Base-by-base conservation (phyloP, 2,113 vertebrate species). In the Toxotes chatareus region DNA sequence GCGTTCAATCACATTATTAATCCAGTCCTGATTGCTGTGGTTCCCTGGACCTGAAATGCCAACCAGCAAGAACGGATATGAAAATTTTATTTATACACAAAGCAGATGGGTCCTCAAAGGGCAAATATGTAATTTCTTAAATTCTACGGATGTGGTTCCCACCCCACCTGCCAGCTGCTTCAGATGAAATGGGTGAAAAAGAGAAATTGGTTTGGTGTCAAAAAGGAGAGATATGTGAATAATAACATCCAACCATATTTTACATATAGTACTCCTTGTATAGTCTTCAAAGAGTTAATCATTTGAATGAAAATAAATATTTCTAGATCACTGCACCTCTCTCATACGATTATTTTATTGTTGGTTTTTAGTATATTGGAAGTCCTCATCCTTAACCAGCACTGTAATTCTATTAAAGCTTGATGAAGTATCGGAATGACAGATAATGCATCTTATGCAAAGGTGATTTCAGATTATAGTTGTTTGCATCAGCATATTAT, bases 91-190 rank as follows among this genome's bases (percentile, higher is more conserved):
- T 93, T 79, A 85, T 83, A 66, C 60, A 74, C 80, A 83, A 91
- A 87, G 80, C 76, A 76, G 86, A 83, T 80, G 82, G 80, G 76
- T 90, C 65, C 86, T 86, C 79, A 92, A 91, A 93, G 89, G 90
- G 88, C 89, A 89, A 92, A 88, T 69, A 73, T 91, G 80, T 85
- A 77, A 90, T 90, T 89, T 80, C 77, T 83, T 86, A 80, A 90
- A 64, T 85, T 75, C 80, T 74, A 63, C 19, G 8, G 31, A 89
- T 81, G 23, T 79, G 61, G 38, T 63, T 36, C 62, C 27, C 27
- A 27, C 27, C 68, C 46, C 46, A 83, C 77, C 84, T 80, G 73
- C 65, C 73, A 70, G 74, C 83, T 76, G 65, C 79, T 44, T 66
- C 11, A 57, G 23, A 74, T 31, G 31, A 73, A 85, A 84, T 53